phyloP scores from a whole-genome alignment of 2,113 vertebrate species.

The Stegastes partitus region DNA sequence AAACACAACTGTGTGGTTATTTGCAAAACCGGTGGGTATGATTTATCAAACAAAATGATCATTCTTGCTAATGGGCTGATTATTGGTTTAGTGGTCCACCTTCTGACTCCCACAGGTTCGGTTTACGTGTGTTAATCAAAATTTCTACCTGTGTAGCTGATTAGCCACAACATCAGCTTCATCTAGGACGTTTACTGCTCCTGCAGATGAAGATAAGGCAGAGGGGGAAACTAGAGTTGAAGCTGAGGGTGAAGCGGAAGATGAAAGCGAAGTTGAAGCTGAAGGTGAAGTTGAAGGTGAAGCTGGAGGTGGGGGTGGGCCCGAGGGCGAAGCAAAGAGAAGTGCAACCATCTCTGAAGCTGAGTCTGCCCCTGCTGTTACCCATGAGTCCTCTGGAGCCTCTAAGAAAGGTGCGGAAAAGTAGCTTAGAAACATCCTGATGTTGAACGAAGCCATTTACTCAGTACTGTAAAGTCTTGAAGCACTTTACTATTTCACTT shows the following conservation, averaged over 20 bases:
- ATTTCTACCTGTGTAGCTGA: conserved; percentile 24
- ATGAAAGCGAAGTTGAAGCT: neutral
- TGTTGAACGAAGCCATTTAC: conserved; percentile 7
- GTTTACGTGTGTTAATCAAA: conserved; percentile 14
- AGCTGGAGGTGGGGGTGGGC: neutral
- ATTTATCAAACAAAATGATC: conserved; percentile 21
- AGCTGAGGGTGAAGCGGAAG: neutral
- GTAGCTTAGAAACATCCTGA: conserved; percentile 42
- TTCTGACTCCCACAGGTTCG: conserved; percentile 25
- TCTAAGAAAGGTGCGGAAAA: conserved; percentile 45
- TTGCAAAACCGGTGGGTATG: conserved; percentile 12
- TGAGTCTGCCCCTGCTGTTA: neutral
- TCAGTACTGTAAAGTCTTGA: neutral
- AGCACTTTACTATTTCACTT: neutral
- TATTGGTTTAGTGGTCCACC: conserved; percentile 5
- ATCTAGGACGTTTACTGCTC: conserved; percentile 8
- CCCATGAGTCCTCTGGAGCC: conserved; percentile 38
- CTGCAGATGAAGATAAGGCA: conserved; percentile 20
- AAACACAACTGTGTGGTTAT: conserved; percentile 22
- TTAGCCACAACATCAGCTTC: neutral
- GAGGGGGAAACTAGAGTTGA: conserved; percentile 14
- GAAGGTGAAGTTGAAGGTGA: neutral
- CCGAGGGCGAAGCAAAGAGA: conserved; percentile 11
- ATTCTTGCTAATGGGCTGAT: conserved; percentile 22
- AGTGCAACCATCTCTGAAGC: neutral